A percentile compares a stretch with the other conserved stretches of the same genome.
These are phyloP conservation scores for Gymnothorax reevesii DNA, from an alignment of 2,797 vertebrate species.

Conservation along the genomic window DNA sequence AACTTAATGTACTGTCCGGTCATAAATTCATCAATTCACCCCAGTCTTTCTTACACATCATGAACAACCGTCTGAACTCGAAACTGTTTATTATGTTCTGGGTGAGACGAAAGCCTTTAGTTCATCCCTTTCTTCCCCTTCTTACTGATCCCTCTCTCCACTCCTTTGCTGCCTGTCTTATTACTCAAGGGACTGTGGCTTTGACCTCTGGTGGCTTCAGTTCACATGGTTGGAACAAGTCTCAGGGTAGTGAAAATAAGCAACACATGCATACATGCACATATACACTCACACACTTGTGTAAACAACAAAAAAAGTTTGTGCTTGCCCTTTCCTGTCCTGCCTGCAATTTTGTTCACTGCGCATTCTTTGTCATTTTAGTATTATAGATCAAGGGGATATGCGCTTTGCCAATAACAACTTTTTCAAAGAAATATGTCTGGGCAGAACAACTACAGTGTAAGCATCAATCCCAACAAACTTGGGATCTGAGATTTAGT, in stretches of 20 bases:
- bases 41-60: no score
- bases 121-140: not conserved
- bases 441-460: no score
- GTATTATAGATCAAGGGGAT: no score
- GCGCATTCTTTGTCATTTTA: no score
- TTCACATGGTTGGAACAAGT: conserved; percentile 50
- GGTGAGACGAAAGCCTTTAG: not conserved
- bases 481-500: no score
- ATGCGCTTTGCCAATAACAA: no score
- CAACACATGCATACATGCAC: not conserved
- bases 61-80: not conserved
- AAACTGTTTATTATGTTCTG: not conserved
- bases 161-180: conserved; percentile 12
- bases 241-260: conserved; percentile 2
- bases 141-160: not conserved
- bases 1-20: not conserved
- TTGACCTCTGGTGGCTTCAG: conserved; percentile 35
- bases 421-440: no score
- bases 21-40: not conserved
- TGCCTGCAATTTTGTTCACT: no score
- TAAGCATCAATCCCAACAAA: no score
- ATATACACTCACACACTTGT: conserved; percentile 9
- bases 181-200: conserved; percentile 28
- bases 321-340: no score
- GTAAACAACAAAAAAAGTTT: no score